Conservation (phyloP, 2,113 vertebrate genomes). For the Merops nubicus region DNA sequence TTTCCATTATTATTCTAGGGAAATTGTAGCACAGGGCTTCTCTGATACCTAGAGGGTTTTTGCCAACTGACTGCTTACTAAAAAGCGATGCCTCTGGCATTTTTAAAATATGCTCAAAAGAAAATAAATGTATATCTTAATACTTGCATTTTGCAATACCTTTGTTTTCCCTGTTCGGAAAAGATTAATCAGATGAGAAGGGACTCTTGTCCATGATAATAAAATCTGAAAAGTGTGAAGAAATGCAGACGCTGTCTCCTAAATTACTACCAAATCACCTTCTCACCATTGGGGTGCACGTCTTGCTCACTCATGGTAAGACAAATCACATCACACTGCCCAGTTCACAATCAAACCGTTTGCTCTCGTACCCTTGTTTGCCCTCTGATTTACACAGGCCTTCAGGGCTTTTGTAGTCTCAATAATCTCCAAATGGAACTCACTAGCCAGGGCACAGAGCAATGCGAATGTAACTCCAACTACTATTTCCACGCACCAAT, state of each 20-base stretch:
- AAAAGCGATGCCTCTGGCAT: constrained; percentile 46
- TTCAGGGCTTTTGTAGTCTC: background rate
- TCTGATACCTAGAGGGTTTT: constrained; percentile 34
- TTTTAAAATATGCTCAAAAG: constrained; percentile 8
- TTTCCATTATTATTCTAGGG: constrained; percentile 59
- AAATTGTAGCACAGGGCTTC: constrained; percentile 19
- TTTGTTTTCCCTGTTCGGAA: background rate
- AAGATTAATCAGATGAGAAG: background rate
- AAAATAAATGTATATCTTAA: background rate
- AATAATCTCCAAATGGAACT: background rate
- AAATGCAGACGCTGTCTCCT: background rate
- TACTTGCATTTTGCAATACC: background rate
- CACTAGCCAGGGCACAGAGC: background rate
- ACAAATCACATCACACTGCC: rapidly evolving
- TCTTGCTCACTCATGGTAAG: rapidly evolving
- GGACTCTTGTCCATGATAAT: background rate
- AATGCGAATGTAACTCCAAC: background rate
- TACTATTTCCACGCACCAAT: background rate
- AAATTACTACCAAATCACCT: background rate
- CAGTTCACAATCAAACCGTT: background rate
- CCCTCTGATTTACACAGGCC: background rate
- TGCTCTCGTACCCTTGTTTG: background rate
- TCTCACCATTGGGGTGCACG: background rate
- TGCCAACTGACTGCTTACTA: constrained; percentile 28
- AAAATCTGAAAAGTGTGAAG: background rate